These are phyloP conservation scores for Oreochromis tanganicae DNA, from an alignment of 2,113 vertebrate species.

Conservation along the genomic window DNA sequence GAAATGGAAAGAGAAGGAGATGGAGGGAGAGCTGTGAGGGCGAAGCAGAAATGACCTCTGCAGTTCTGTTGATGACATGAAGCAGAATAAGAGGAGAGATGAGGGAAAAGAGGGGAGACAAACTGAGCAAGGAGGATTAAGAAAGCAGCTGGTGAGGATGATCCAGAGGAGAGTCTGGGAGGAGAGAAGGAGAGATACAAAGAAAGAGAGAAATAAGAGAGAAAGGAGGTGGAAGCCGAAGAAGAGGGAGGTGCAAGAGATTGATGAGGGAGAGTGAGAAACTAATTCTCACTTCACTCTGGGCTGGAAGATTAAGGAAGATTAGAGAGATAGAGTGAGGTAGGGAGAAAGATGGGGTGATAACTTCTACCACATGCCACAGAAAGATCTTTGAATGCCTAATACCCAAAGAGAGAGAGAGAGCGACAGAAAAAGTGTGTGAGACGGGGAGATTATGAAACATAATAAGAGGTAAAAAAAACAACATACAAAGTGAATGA, in stretches of 20 bases:
- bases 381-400: conserved; percentile 69
- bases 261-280: conserved; percentile 73
- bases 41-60: conserved; percentile 38
- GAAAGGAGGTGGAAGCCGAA: conserved; percentile 14
- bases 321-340: conserved; percentile 68
- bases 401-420: conserved; percentile 50
- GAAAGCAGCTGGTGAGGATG: conserved; percentile 54
- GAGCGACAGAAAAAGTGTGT: conserved; percentile 10
- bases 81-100: conserved; percentile 19
- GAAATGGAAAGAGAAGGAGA: conserved; percentile 19
- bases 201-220: background rate
- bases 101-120: conserved; percentile 11
- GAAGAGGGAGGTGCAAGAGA: conserved; percentile 59
- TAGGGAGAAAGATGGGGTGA: conserved; percentile 64
- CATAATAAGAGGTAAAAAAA: conserved; percentile 17
- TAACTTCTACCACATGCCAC: conserved; percentile 66
- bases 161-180: conserved; percentile 15
- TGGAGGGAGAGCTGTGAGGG: background rate
- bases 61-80: conserved; percentile 39
- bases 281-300: conserved; percentile 79
- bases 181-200: background rate
- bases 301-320: conserved; percentile 75
- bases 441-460: conserved; percentile 27
- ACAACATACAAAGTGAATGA: background rate
- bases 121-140: conserved; percentile 56